phyloP scores from a whole-genome alignment of 2,113 vertebrate genomes.

The Azemiops feae region DNA sequence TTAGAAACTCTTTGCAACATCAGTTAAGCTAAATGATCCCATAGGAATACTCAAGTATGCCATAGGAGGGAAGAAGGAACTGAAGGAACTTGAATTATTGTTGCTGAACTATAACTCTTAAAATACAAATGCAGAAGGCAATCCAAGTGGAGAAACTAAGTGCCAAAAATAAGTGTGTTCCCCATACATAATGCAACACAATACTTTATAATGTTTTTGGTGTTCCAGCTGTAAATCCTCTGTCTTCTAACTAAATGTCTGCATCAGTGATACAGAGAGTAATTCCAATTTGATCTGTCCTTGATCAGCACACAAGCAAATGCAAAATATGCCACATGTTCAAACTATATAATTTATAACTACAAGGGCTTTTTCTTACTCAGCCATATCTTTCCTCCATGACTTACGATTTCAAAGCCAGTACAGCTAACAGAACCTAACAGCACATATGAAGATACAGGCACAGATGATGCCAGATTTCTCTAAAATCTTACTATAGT shows the following conservation, averaged over 20 bases:
- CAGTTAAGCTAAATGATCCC: background rate
- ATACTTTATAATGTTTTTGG: background rate
- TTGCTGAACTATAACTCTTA: background rate
- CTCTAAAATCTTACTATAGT: background rate
- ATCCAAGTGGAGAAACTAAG: background rate
- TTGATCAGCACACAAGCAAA: background rate
- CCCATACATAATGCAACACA: background rate
- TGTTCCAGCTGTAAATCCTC: background rate
- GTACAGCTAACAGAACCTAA: background rate
- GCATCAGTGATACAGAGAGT: background rate
- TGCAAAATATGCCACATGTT: background rate
- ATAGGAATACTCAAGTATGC: background rate
- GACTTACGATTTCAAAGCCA: background rate
- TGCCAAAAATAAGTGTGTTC: background rate
- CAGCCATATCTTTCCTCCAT: background rate
- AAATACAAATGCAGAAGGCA: background rate
- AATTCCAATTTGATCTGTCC: background rate
- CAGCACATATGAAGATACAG: background rate
- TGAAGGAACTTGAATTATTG: background rate
- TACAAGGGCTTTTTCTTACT: background rate
- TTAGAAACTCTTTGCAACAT: slow-evolving; percentile 26
- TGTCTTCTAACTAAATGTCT: background rate
- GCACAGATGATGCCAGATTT: background rate
- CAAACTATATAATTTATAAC: background rate
- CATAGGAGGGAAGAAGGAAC: background rate